These are phyloP conservation scores for Falco naumanni DNA, from an alignment of 2,797 vertebrate genomes.

Conservation along the genomic window DNA sequence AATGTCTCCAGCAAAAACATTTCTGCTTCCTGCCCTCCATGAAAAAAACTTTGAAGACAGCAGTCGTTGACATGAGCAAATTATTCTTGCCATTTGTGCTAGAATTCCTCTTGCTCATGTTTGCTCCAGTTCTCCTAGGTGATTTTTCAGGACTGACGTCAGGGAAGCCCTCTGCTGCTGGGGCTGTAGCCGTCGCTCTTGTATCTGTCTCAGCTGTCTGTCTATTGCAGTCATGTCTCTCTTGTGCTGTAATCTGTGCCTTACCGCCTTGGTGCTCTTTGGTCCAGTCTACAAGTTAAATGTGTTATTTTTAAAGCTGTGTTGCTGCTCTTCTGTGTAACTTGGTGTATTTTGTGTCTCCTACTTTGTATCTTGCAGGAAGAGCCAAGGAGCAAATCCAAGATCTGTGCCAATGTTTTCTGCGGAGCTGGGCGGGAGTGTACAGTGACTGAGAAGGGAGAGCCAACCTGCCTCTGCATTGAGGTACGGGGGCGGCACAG, in stretches of 20 bases:
- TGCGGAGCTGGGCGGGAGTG: constrained; percentile 97
- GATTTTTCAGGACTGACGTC: neutral
- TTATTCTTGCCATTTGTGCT: neutral
- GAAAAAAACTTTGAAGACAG: neutral
- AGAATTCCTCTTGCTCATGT: neutral
- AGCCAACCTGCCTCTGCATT: constrained; percentile 96
- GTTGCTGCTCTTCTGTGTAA: neutral
- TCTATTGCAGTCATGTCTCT: neutral
- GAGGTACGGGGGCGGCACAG: constrained; percentile 80
- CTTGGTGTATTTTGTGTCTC: neutral
- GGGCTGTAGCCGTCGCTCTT: neutral
- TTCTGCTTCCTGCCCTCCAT: neutral
- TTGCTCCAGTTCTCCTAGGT: neutral
- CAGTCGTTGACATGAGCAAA: neutral
- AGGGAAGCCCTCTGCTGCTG: neutral
- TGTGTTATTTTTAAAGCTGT: neutral
- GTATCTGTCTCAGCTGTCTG: neutral
- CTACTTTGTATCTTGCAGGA: constrained; percentile 74
- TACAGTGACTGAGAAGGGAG: constrained; percentile 92
- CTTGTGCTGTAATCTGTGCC: neutral
- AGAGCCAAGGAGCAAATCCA: constrained; percentile 93
- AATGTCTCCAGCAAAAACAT: neutral
- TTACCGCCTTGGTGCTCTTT: neutral
- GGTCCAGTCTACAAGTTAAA: neutral
- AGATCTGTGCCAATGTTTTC: constrained; percentile 98